Conservation (phyloP, 2,888 invertebrate species). For the Eupithecia inturbata region DNA sequence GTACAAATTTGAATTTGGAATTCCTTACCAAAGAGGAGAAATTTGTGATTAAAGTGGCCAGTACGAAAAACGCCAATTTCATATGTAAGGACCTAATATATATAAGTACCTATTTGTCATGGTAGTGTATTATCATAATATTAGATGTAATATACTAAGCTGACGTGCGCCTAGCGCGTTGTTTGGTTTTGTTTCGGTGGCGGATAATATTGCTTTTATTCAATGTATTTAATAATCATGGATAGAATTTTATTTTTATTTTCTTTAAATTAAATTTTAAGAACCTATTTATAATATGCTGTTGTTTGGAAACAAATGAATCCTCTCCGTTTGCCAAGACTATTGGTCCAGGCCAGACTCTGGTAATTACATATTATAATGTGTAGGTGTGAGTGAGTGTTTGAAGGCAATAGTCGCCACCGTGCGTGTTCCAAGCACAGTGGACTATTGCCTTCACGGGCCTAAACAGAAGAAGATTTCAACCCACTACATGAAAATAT, state of each 20-base stretch:
- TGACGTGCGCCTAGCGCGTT: slow-evolving; percentile 41
- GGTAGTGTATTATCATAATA: slow-evolving; percentile 48
- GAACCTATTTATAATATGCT: slow-evolving; percentile 13
- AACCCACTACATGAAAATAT: not conserved
- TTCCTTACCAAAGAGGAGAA: too few species aligned
- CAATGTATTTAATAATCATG: slow-evolving; percentile 69
- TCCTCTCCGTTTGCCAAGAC: not conserved
- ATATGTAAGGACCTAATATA: slow-evolving; percentile 37
- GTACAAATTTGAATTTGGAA: too few species aligned
- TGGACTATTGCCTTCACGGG: not conserved
- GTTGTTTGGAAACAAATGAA: not conserved
- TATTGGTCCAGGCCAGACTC: too few species aligned
- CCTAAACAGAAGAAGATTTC: not conserved
- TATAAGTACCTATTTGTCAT: slow-evolving; percentile 44
- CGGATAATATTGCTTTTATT: slow-evolving; percentile 75
- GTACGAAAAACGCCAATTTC: too few species aligned
- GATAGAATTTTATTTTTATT: slow-evolving; percentile 70
- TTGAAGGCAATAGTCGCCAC: not conserved
- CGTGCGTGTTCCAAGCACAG: too few species aligned
- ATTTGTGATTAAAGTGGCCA: too few species aligned
- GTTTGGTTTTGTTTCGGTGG: slow-evolving; percentile 62
- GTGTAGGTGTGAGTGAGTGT: not conserved
- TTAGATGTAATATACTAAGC: slow-evolving; percentile 50
- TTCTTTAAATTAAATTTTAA: slow-evolving; percentile 64
- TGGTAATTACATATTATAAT: not conserved